Percentiles rank a stretch among this genome's conserved stretches.
phyloP scores from a whole-genome alignment of 2,888 invertebrate genomes.

The Limnephilus rhombicus region DNA sequence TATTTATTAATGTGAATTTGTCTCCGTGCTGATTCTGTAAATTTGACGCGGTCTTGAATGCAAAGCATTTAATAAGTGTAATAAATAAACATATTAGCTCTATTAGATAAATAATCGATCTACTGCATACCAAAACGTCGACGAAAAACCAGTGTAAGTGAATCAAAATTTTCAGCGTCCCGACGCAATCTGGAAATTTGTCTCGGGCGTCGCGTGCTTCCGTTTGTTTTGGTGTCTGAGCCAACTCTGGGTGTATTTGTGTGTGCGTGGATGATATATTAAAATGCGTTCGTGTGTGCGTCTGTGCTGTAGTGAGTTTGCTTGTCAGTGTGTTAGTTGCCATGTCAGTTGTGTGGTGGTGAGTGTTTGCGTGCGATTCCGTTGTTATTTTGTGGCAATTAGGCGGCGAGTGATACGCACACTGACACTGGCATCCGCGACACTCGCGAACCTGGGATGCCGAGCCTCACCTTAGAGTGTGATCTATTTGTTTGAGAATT shows the following conservation, averaged over 20 bases:
- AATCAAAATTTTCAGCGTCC: conserved; percentile 15
- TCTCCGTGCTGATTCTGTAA: neutral
- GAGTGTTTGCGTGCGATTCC: conserved; percentile 50
- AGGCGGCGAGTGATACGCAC: conserved; percentile 64
- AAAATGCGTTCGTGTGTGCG: conserved; percentile 7
- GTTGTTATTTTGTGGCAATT: conserved; percentile 65
- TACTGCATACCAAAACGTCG: neutral
- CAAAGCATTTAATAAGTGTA: neutral
- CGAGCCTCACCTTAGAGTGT: conserved; percentile 44
- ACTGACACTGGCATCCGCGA: conserved; percentile 62
- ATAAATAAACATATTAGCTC: neutral
- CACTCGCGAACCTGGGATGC: conserved; percentile 58
- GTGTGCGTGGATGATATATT: neutral
- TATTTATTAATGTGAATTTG: neutral
- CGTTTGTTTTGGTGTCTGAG: conserved; percentile 23
- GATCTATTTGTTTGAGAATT: conserved; percentile 24
- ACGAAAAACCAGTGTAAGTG: neutral
- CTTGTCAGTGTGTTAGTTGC: conserved; percentile 51
- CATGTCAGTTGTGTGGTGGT: conserved; percentile 38
- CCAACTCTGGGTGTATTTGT: neutral
- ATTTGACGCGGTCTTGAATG: neutral
- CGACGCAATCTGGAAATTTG: conserved; percentile 38
- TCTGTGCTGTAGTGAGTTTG: conserved; percentile 7
- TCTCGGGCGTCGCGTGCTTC: conserved; percentile 44
- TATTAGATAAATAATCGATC: neutral